A percentile compares a stretch with the other conserved stretches of the same genome.
phyloP scores from a whole-genome alignment of 2,888 invertebrate genomes.

The Stenolophus ochropezus region DNA sequence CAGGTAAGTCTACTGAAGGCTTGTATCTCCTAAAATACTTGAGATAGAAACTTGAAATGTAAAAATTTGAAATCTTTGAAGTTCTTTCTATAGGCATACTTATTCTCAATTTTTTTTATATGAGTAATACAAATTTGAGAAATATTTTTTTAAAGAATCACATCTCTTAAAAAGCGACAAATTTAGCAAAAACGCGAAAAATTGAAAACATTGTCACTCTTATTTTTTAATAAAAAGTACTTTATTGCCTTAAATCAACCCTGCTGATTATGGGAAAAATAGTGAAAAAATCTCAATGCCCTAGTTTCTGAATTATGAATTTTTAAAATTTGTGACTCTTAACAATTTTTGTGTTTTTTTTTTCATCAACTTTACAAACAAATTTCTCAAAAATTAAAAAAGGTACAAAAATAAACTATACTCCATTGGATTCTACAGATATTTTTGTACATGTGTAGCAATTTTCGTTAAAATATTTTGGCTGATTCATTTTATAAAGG shows the following conservation, averaged over 20 bases:
- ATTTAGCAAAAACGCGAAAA: no score
- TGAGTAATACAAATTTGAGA: no score
- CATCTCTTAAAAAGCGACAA: no score
- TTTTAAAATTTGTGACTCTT: no score
- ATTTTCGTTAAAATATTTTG: neutral
- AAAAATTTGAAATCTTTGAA: neutral
- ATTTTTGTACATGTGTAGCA: neutral
- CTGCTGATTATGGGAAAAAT: no score
- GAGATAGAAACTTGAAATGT: neutral
- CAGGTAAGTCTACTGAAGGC: slow-evolving; percentile 62
- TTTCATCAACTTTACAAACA: neutral
- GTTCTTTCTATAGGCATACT: neutral
- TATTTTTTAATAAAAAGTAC: no score
- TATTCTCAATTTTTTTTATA: neutral
- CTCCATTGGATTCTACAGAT: neutral
- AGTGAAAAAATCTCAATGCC: no score
- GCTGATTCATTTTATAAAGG: neutral
- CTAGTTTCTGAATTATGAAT: no score
- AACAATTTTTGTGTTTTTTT: no score
- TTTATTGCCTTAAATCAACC: no score
- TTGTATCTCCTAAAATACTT: neutral
- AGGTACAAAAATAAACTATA: neutral
- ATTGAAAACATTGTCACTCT: no score
- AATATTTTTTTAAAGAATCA: no score
- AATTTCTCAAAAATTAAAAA: neutral